Evolutionary conservation across 1,140 invertebrate species (phyloP), one percentile per base, ranked within the genome.

Genomic region (Heliconius melpomene): DNA sequence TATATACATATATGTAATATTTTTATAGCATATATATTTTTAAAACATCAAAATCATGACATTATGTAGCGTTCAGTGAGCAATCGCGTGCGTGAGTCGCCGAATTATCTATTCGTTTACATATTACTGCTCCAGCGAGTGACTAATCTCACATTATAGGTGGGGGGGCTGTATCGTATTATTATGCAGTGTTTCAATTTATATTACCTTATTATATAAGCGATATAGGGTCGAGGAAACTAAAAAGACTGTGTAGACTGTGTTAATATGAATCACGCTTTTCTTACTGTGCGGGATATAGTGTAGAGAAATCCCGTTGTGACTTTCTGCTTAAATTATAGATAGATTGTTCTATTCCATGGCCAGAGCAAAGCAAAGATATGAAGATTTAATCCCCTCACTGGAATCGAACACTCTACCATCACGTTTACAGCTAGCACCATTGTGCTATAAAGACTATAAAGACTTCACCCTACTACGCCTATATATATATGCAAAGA

Each of bases 81-180:
- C 57, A 72, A 38, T 13, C 46, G 79, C 20, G 70, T 72, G 75
- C 74, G 73, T 73, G 79, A 73, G 74, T 70, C 72, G 74, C 52
- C 75, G 71, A 81, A 83, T 82, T 76, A 82, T 79, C 57, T 57
- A 40, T 72, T 78, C 72, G 81, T 80, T 79, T 81, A 74, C 57
- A 52, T n/a, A 23, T 36, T 75, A 75, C 18, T 11, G 26, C 29
- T 38, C 50, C 26, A 75, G 29, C 26, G 32, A 60, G 20, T 60
- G n/a, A 66, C 60, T 26, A 66, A 66, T 66, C 11, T 66, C 9
- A 66, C 26, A 46, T 46, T 52, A 38, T 76, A 16, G 46, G n/a
- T 11, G 18, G 50, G 74, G 32, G 32, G 36, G 54, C 7, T 66
- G 9, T 66, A 29, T 29, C 3, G 60, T 66, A 5, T 66, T 66